Evolutionary conservation across 2,113 vertebrate genomes (phyloP).

Genomic region (Corythaeola cristata): DNA sequence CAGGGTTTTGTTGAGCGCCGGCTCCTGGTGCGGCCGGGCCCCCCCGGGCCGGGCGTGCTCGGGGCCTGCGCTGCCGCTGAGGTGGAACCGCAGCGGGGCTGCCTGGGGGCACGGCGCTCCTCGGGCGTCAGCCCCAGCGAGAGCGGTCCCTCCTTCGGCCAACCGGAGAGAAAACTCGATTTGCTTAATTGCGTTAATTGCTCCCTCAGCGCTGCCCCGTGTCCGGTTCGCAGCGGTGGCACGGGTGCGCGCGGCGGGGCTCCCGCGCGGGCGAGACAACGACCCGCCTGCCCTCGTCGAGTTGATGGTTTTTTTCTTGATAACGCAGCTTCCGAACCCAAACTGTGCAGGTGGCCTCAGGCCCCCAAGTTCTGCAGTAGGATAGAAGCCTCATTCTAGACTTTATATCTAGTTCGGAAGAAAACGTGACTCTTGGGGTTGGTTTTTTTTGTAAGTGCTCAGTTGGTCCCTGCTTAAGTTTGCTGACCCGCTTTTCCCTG

Average conservation of each 20-base stretch:
- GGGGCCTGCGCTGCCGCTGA: background rate
- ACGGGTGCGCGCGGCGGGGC: accelerated
- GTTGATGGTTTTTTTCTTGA: accelerated
- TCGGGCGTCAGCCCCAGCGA: too few species aligned
- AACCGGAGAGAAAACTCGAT: too few species aligned
- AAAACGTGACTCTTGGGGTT: background rate
- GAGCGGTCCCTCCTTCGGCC: too few species aligned
- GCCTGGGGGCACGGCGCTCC: background rate
- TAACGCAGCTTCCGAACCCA: accelerated
- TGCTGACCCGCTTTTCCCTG: accelerated
- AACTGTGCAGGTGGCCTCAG: accelerated
- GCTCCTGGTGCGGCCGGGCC: accelerated
- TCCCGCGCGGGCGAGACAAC: accelerated
- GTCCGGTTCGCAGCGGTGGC: accelerated
- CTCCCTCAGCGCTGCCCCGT: accelerated
- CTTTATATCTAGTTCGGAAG: background rate
- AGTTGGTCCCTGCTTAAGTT: accelerated
- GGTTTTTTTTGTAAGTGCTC: accelerated
- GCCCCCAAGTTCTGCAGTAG: background rate
- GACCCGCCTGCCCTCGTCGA: accelerated
- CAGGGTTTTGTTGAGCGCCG: accelerated
- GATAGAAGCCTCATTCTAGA: accelerated
- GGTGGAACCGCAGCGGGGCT: too few species aligned
- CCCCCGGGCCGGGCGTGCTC: background rate
- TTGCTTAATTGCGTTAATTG: too few species aligned